phyloP scores from a whole-genome alignment of 1,140 invertebrate species.

The Sinella curviseta region DNA sequence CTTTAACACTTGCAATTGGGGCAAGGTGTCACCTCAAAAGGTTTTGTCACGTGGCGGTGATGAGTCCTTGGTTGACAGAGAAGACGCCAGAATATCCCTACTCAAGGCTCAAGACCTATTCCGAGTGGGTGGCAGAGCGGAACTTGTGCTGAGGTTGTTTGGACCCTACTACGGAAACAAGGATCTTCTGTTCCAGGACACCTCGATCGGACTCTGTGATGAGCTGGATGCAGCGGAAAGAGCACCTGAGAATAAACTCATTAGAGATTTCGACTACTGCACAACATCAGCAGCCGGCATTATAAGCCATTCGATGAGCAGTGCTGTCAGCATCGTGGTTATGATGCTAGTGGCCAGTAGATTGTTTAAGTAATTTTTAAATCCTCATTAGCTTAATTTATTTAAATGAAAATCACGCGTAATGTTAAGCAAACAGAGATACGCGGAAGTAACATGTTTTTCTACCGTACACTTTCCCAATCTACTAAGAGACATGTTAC shows the following conservation, averaged over 20 bases:
- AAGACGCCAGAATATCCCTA: conserved; percentile 48
- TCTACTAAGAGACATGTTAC: too few relatives aligned
- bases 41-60: conserved; percentile 39
- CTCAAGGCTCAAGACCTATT: conserved; percentile 38
- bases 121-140: conserved; percentile 7
- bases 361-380: not conserved
- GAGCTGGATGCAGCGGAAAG: not conserved
- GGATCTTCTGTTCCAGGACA: conserved; percentile 52
- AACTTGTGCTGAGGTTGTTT: conserved; percentile 48
- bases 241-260: not conserved
- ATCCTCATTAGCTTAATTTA: not conserved
- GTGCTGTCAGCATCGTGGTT: not conserved
- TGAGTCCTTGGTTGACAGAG: conserved; percentile 28
- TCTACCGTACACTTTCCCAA: not conserved
- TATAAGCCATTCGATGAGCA: not conserved
- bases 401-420: too few relatives aligned
- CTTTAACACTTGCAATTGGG: conserved; percentile 32
- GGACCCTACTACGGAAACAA: conserved; percentile 44
- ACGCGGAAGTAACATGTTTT: not conserved
- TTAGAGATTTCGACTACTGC: conserved; percentile 35
- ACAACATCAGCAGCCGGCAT: conserved; percentile 29
- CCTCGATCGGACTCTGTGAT: conserved; percentile 36
- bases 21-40: conserved; percentile 51
- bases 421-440: too few relatives aligned
- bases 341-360: not conserved